Conservation (phyloP, 53 echinoderm and acorn worm species). For the Apostichopus leukothele region DNA sequence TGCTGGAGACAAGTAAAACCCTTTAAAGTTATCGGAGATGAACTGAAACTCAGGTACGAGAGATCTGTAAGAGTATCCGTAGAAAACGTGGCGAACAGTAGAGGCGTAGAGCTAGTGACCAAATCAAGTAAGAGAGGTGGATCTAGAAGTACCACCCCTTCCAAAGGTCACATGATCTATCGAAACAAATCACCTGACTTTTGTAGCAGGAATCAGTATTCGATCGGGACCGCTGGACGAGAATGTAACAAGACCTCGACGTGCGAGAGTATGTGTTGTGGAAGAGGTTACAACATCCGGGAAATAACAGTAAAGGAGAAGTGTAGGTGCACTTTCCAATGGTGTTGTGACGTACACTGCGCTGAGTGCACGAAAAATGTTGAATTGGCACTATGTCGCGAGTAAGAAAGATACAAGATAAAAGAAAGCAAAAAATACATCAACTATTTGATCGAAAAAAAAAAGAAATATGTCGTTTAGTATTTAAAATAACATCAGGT, state of each 20-base stretch:
- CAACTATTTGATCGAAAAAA: no score
- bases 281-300: conserved; percentile 91
- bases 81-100: conserved; percentile 73
- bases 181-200: conserved; percentile 84
- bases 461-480: no score
- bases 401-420: not conserved
- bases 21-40: conserved; percentile 75
- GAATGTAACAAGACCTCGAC: conserved; percentile 72
- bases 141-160: conserved; percentile 30
- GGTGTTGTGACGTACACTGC: conserved; percentile 94
- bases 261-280: conserved; percentile 92
- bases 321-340: conserved; percentile 82
- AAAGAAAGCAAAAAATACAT: no score
- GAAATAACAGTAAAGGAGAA: conserved; percentile 65
- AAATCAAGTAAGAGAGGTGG: conserved; percentile 49
- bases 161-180: conserved; percentile 70
- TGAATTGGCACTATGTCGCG: conserved; percentile 71
- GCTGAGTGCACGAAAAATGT: conserved; percentile 68
- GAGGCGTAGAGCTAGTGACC: conserved; percentile 51
- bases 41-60: conserved; percentile 76
- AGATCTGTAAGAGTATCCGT: conserved; percentile 63
- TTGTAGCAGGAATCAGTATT: conserved; percentile 66
- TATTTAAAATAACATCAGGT: no score
- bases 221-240: conserved; percentile 73
- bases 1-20: conserved; percentile 90